phyloP scores from a whole-genome alignment of 1,140 invertebrate species.

The Nebria ingens region DNA sequence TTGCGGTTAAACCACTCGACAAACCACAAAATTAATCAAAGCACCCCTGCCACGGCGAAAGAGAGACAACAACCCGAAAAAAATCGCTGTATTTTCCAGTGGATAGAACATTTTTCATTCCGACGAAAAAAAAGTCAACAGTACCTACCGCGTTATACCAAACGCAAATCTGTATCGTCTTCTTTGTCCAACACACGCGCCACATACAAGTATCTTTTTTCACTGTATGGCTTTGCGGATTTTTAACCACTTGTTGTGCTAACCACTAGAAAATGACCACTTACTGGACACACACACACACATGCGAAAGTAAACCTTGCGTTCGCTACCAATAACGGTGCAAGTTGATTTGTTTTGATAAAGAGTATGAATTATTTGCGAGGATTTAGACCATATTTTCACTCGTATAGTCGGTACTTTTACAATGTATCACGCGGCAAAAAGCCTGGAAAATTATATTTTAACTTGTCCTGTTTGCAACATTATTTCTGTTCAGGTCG shows the following conservation, averaged over 20 bases:
- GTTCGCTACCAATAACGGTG: not conserved
- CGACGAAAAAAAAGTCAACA: not conserved
- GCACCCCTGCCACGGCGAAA: not conserved
- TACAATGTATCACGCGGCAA: not conserved
- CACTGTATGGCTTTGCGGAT: not conserved
- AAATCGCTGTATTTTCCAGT: not conserved
- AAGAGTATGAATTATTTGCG: not conserved
- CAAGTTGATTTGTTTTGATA: not conserved
- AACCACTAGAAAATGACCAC: conserved; percentile 1
- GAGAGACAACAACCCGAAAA: not conserved
- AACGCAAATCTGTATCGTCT: not conserved
- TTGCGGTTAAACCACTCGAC: conserved; percentile 4
- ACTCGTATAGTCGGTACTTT: not conserved
- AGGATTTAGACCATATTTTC: conserved; percentile 4
- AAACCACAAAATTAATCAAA: not conserved
- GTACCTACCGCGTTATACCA: not conserved
- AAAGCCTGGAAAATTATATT: conserved; percentile 5
- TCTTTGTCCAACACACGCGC: not conserved
- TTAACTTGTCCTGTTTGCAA: not conserved
- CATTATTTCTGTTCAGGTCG: not conserved
- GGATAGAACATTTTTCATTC: not conserved
- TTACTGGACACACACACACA: not conserved
- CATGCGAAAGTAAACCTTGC: not conserved
- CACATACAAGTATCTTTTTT: not conserved
- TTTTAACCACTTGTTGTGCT: conserved; percentile 8